Conservation (phyloP, 2,888 invertebrate genomes). For the Pandemis corylana region DNA sequence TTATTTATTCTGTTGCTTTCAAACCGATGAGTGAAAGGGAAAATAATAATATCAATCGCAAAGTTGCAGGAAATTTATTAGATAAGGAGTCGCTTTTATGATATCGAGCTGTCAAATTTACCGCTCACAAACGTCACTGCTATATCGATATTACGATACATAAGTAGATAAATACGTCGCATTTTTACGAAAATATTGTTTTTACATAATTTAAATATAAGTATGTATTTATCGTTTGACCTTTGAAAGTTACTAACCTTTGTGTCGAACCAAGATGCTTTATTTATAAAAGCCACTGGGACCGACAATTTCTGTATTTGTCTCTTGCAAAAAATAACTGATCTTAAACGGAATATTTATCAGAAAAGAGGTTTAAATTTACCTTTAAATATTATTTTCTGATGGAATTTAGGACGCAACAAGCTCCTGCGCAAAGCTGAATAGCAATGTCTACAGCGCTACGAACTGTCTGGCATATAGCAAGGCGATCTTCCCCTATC, state of each 20-base stretch:
- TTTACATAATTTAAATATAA: neutral
- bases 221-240: slow-evolving; percentile 1
- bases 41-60: slow-evolving; percentile 34
- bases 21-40: slow-evolving; percentile 19
- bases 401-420: no score
- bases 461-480: no score
- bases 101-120: slow-evolving; percentile 36
- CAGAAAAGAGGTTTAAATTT: neutral
- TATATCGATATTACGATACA: neutral
- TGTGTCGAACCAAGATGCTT: neutral
- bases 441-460: no score
- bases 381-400: no score
- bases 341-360: neutral
- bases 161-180: neutral
- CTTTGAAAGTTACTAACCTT: neutral
- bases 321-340: neutral
- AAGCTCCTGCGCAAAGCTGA: no score
- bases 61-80: slow-evolving; percentile 15
- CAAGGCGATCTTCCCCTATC: no score
- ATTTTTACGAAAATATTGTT: neutral
- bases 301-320: neutral
- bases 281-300: neutral
- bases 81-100: slow-evolving; percentile 29
- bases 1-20: slow-evolving; percentile 5
- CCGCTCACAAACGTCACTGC: slow-evolving; percentile 10